phyloP scores from a whole-genome alignment of 2,888 invertebrate species.

The Phaedon cochleariae region DNA sequence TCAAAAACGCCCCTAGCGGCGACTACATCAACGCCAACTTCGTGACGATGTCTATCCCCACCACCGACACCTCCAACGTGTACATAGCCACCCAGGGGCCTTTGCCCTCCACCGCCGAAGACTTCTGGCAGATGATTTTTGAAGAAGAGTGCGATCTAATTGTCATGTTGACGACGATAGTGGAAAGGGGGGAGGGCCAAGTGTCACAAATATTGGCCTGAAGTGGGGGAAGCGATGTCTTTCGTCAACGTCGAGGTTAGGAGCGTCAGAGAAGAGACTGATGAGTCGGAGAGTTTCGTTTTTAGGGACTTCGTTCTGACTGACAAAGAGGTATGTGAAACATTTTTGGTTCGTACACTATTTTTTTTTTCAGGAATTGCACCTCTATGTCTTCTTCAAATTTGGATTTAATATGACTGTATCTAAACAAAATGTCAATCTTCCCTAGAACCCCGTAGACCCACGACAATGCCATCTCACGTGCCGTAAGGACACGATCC shows the following conservation, averaged over 20 bases:
- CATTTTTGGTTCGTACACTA: too few species aligned
- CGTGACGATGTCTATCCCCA: slow-evolving; percentile 97
- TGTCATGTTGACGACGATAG: slow-evolving; percentile 97
- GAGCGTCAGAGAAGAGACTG: slow-evolving; percentile 83
- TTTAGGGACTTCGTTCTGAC: slow-evolving; percentile 88
- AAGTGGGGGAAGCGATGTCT: slow-evolving; percentile 72
- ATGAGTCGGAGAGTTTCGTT: slow-evolving; percentile 76
- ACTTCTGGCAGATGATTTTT: slow-evolving; percentile 99
- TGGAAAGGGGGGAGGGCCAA: slow-evolving; percentile 93
- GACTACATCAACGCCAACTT: slow-evolving; percentile 99
- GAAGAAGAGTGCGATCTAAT: slow-evolving; percentile 91
- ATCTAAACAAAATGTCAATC: too few species aligned
- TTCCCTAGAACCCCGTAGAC: too few species aligned
- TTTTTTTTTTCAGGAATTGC: too few species aligned
- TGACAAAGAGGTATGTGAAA: slow-evolving; percentile 74
- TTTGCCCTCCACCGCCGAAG: slow-evolving; percentile 87
- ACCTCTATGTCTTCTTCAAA: too few species aligned
- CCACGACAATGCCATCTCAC: too few species aligned
- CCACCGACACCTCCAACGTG: slow-evolving; percentile 86
- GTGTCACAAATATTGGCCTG: slow-evolving; percentile 99
- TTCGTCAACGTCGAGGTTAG: slow-evolving; percentile 70
- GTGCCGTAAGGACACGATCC: too few species aligned
- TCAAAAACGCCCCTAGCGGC: slow-evolving; percentile 77
- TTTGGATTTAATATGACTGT: too few species aligned
- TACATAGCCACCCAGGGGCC: slow-evolving; percentile 98